phyloP scores from a whole-genome alignment of 2,888 invertebrate species.

The Agrochola lota region DNA sequence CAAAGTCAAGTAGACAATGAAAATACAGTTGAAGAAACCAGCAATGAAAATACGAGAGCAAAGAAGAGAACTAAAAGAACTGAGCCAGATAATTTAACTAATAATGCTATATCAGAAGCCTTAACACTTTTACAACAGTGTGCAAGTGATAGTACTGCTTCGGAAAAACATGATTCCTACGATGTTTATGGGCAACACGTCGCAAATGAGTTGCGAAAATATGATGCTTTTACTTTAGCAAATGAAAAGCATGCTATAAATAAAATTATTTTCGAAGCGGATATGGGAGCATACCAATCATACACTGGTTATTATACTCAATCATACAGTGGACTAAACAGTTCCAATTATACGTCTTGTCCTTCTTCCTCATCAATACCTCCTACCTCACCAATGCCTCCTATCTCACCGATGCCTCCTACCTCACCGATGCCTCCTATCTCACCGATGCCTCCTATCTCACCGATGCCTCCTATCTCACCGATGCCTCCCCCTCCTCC shows the following conservation, averaged over 20 bases:
- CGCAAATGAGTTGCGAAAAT: constrained; percentile 50
- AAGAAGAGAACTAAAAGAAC: constrained; percentile 16
- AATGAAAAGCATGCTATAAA: constrained; percentile 52
- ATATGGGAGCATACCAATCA: constrained; percentile 50
- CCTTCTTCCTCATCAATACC: no score
- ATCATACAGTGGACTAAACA: no score
- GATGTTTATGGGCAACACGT: constrained; percentile 51
- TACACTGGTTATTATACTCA: no score
- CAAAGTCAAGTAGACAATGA: constrained; percentile 36
- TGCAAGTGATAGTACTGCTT: constrained; percentile 47
- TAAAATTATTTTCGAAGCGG: constrained; percentile 54
- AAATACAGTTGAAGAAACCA: constrained; percentile 7
- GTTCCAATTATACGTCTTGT: no score
- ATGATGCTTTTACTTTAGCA: constrained; percentile 27
- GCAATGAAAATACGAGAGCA: constrained; percentile 1
- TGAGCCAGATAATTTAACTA: constrained; percentile 43
- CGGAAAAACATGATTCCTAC: constrained; percentile 49
- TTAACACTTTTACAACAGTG: constrained; percentile 55
- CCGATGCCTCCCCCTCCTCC: constrained; percentile 30
- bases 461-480: constrained; percentile 30
- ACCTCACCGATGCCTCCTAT: no score
- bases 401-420: no score
- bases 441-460: no score
- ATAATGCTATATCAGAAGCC: constrained; percentile 52
- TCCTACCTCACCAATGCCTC: no score